Evolutionary conservation across 1,140 invertebrate genomes (phyloP).

Genomic region (Drosophila sp.): DNA sequence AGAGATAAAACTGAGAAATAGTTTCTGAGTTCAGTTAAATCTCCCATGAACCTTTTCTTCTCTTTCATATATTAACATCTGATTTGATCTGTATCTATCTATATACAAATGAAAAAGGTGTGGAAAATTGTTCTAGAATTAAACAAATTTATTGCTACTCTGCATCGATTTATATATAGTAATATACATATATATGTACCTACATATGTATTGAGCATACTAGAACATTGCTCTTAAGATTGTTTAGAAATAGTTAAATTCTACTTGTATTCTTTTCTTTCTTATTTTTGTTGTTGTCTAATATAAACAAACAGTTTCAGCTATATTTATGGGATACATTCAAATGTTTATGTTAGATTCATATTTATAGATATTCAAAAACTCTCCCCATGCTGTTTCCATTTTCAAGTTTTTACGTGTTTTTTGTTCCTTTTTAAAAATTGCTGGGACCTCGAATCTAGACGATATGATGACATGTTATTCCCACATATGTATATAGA

Average conservation of each 20-base stretch:
- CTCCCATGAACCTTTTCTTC: too few species aligned
- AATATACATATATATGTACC: too few species aligned
- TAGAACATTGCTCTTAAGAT: not conserved
- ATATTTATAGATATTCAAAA: constrained; percentile 7
- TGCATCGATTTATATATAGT: not conserved
- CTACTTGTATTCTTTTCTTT: not conserved
- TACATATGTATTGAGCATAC: not conserved
- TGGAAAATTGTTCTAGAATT: not conserved
- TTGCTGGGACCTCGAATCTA: not conserved
- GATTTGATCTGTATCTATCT: too few species aligned
- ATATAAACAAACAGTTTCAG: constrained; percentile 2
- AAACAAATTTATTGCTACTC: not conserved
- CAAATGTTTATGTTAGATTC: constrained; percentile 4
- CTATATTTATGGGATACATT: constrained; percentile 7
- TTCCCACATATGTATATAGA: not conserved
- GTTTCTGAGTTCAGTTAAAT: too few species aligned
- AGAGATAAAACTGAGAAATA: too few species aligned
- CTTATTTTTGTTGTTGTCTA: not conserved
- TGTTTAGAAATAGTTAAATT: constrained; percentile 12
- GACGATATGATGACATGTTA: not conserved
- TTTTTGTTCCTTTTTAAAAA: not conserved
- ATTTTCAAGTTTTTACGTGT: constrained; percentile 4
- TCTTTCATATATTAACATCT: too few species aligned
- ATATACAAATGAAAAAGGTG: not conserved
- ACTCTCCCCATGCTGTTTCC: constrained; percentile 3